Evolutionary conservation across 2,888 invertebrate genomes (phyloP).

Genomic region (Parnassius glacialis): DNA sequence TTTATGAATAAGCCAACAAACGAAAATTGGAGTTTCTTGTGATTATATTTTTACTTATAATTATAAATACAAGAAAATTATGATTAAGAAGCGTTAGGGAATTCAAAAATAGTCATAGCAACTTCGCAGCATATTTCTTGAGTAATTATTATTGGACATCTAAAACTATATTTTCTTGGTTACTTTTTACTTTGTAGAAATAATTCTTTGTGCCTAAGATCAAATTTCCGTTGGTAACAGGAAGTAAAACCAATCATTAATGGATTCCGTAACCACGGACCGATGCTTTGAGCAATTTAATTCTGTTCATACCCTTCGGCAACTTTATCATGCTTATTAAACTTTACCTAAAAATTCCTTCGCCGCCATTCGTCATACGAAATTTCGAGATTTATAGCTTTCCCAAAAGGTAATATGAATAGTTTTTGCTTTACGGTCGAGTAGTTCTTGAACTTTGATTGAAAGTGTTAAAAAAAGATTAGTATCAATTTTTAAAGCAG

Average conservation of each 20-base stretch:
- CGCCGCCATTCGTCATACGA: conserved; percentile 49
- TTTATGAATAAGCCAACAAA: no score
- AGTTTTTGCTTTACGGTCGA: conserved; percentile 44
- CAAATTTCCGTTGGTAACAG: conserved; percentile 42
- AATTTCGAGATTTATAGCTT: conserved; percentile 47
- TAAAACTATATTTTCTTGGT: background rate
- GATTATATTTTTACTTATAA: no score
- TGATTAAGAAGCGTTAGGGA: no score
- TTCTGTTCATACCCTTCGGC: conserved; percentile 31
- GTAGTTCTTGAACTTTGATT: conserved; percentile 26
- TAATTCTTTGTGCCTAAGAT: conserved; percentile 26
- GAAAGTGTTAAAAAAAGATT: conserved; percentile 6
- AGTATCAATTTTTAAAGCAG: background rate
- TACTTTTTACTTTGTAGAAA: background rate
- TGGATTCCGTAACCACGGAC: conserved; percentile 32
- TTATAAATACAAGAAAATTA: no score
- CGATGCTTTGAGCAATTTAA: conserved; percentile 23
- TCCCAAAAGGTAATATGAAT: conserved; percentile 41
- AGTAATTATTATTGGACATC: no score
- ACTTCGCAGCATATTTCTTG: no score
- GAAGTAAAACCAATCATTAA: conserved; percentile 56
- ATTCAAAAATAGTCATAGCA: no score
- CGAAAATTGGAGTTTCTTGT: no score
- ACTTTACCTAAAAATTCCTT: conserved; percentile 40
- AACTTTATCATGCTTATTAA: conserved; percentile 35